A percentile compares a stretch with the other conserved stretches of the same genome.
phyloP scores from a whole-genome alignment of 2,113 vertebrate genomes.

The Gadus macrocephalus region DNA sequence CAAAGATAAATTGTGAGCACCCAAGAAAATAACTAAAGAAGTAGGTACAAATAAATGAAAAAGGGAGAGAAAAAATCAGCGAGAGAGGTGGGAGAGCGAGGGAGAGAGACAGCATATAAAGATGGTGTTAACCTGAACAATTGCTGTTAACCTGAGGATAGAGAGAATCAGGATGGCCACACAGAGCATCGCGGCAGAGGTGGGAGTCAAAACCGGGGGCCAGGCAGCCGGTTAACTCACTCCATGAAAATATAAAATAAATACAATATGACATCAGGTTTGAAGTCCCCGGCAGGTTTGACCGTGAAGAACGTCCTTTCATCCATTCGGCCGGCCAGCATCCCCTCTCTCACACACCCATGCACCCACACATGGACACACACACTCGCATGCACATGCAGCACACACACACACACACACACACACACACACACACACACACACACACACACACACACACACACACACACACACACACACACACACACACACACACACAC shows the following conservation, averaged over 20 bases:
- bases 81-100: constrained; percentile 16
- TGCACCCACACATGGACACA: constrained; percentile 2
- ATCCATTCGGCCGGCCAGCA: no score
- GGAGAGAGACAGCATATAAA: background rate
- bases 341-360: background rate
- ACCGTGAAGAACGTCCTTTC: no score
- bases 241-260: no score
- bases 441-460: background rate
- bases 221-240: no score
- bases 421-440: constrained; percentile 6
- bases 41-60: background rate
- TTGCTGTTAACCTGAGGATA: background rate
- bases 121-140: background rate
- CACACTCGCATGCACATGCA: background rate
- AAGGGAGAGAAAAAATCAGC: background rate
- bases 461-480: constrained; percentile 5
- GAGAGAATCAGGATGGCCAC: background rate
- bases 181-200: background rate
- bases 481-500: background rate
- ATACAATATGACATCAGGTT: no score
- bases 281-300: no score
- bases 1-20: no score
- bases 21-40: no score
- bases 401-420: constrained; percentile 7
- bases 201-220: no score